Conservation (phyloP, 2,113 vertebrate species). For the Elaphurus davidianus region DNA sequence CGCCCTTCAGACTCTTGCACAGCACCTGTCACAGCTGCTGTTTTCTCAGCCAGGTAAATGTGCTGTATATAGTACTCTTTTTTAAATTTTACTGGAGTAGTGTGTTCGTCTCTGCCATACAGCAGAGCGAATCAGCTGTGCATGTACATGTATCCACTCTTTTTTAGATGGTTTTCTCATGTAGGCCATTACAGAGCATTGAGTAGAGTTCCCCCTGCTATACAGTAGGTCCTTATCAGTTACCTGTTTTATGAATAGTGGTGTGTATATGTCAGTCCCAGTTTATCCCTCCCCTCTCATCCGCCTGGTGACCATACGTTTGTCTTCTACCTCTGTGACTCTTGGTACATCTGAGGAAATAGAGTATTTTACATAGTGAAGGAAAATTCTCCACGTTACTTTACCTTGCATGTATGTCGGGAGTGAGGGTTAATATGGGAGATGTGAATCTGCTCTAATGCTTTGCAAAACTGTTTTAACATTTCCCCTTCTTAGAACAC, state of each 20-base stretch:
- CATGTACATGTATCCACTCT: background rate
- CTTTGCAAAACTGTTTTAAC: background rate
- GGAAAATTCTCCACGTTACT: background rate
- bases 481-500: background rate
- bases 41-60: slow-evolving; percentile 88
- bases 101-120: background rate
- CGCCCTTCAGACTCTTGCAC: slow-evolving; percentile 91
- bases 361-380: background rate
- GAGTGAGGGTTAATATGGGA: background rate
- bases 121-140: background rate
- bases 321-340: background rate
- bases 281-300: background rate
- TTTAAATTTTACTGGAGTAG: background rate
- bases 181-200: background rate
- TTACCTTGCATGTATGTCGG: background rate
- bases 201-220: background rate
- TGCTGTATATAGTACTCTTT: background rate
- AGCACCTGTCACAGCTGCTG: slow-evolving; percentile 90
- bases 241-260: background rate
- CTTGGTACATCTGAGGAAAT: background rate
- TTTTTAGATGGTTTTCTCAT: background rate
- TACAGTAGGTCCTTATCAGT: background rate
- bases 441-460: background rate
- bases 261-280: background rate
- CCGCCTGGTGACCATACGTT: background rate